These are phyloP conservation scores for Melanchra persicariae DNA, from an alignment of 2,888 invertebrate genomes.

Conservation along the genomic window DNA sequence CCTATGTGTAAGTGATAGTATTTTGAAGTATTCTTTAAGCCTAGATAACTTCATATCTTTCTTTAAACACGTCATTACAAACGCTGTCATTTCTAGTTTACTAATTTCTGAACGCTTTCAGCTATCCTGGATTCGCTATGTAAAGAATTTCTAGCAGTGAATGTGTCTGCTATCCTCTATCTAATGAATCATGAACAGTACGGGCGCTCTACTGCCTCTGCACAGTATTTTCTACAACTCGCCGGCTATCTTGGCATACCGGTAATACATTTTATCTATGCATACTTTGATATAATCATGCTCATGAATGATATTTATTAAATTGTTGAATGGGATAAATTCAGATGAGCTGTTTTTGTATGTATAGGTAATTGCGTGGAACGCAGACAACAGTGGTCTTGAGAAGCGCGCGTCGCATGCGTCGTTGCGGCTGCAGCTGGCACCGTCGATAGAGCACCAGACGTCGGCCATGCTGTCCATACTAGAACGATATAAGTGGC, in stretches of 20 bases:
- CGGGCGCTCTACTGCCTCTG: slow-evolving; percentile 97
- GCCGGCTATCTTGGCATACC: slow-evolving; percentile 98
- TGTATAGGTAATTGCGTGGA: slow-evolving; percentile 96
- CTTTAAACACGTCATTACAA: slow-evolving; percentile 43
- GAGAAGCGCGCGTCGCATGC: slow-evolving; percentile 95
- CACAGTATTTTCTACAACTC: slow-evolving; percentile 98
- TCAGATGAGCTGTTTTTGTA: slow-evolving; percentile 27
- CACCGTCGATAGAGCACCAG: slow-evolving; percentile 99
- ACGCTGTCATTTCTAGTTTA: slow-evolving; percentile 60
- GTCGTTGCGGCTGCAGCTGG: slow-evolving; percentile 97
- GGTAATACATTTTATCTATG: slow-evolving; percentile 85
- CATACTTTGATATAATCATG: slow-evolving; percentile 50
- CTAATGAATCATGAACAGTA: slow-evolving; percentile 99
- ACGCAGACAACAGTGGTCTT: slow-evolving; percentile 98
- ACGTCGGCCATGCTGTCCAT: slow-evolving; percentile 99
- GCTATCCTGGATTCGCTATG: slow-evolving; percentile 97
- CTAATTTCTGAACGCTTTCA: slow-evolving; percentile 88
- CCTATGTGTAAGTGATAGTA: slow-evolving; percentile 92
- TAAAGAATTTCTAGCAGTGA: slow-evolving; percentile 96
- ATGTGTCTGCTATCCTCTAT: slow-evolving; percentile 97
- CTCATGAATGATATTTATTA: slow-evolving; percentile 21
- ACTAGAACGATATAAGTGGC: slow-evolving; percentile 98
- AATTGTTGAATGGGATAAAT: neutral
- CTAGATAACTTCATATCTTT: slow-evolving; percentile 49
- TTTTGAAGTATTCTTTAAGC: slow-evolving; percentile 14